These are phyloP conservation scores for Melanotaenia parkinsoni DNA, from an alignment of 2,797 vertebrate species.

Conservation along the genomic window DNA sequence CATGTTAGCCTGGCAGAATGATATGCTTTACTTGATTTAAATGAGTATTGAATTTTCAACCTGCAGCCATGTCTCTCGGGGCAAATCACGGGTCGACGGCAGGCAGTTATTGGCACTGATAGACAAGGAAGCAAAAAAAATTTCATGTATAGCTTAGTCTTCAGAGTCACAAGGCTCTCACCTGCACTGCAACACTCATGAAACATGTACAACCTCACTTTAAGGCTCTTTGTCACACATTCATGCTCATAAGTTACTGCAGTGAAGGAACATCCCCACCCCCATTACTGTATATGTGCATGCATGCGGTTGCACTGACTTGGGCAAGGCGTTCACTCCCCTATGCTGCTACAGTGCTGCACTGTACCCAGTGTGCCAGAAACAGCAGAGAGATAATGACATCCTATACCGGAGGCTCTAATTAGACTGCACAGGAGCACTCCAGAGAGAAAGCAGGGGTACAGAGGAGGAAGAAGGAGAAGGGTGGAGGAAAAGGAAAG, in stretches of 20 bases:
- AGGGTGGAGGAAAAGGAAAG: constrained; percentile 36
- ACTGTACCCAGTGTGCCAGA: constrained; percentile 70
- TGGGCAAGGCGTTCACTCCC: constrained; percentile 54
- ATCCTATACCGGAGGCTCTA: constrained; percentile 79
- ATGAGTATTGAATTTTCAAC: constrained; percentile 65
- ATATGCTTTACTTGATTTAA: constrained; percentile 59
- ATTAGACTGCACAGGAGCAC: constrained; percentile 79
- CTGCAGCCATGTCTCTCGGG: constrained; percentile 46
- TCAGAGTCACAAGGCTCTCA: constrained; percentile 23
- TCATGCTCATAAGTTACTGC: constrained; percentile 27
- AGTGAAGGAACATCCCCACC: constrained; percentile 14
- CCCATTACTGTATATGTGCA: constrained; percentile 19
- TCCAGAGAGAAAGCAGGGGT: constrained; percentile 56
- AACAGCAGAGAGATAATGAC: constrained; percentile 74
- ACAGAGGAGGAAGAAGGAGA: constrained; percentile 35
- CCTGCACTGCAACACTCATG: constrained; percentile 14
- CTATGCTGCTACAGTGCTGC: constrained; percentile 71
- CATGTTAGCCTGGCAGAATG: constrained; percentile 47
- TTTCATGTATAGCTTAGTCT: constrained; percentile 57
- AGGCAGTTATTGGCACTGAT: constrained; percentile 61
- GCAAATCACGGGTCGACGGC: constrained; percentile 44
- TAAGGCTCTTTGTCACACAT: constrained; percentile 12
- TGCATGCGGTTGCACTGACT: constrained; percentile 25
- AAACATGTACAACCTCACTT: constrained; percentile 29
- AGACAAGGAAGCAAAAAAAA: constrained; percentile 55